phyloP scores from a whole-genome alignment of 2,888 invertebrate genomes.

The Andrena bicolor region DNA sequence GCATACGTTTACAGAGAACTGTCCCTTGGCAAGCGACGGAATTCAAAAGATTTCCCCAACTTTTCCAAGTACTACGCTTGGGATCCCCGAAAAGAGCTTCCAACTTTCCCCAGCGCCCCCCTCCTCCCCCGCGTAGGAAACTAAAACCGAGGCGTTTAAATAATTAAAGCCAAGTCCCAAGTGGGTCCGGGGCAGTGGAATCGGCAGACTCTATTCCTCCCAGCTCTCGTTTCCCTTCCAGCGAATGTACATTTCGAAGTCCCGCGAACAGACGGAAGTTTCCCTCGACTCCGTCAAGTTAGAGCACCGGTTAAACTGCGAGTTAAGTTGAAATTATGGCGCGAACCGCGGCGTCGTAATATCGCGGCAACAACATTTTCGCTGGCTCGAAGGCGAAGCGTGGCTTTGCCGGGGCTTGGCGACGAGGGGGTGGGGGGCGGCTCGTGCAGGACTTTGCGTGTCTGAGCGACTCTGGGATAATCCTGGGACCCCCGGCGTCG shows the following conservation, averaged over 20 bases:
- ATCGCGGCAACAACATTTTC: conserved; percentile 56
- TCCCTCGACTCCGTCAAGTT: conserved; percentile 20
- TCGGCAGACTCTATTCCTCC: neutral
- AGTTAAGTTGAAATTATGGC: conserved; percentile 51
- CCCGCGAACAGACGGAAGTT: conserved; percentile 13
- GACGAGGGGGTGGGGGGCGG: neutral
- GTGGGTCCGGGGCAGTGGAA: no score
- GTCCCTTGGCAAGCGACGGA: no score
- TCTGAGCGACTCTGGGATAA: conserved; percentile 40
- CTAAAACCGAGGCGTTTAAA: no score
- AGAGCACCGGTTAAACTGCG: conserved; percentile 36
- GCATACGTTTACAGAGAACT: no score
- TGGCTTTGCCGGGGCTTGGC: conserved; percentile 17
- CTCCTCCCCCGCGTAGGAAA: no score
- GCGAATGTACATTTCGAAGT: neutral
- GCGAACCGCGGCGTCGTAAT: conserved; percentile 43
- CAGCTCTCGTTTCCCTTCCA: neutral
- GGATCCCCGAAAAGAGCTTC: no score
- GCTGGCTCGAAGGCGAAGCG: conserved; percentile 38
- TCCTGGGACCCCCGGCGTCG: conserved; percentile 31
- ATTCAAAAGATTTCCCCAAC: no score
- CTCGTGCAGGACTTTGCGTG: conserved; percentile 23
- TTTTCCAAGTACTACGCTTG: no score
- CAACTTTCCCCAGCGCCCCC: no score
- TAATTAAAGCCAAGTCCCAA: no score